Evolutionary conservation across 2,113 vertebrate genomes (phyloP).

Genomic region (Cyphomyrus discorhynchus): DNA sequence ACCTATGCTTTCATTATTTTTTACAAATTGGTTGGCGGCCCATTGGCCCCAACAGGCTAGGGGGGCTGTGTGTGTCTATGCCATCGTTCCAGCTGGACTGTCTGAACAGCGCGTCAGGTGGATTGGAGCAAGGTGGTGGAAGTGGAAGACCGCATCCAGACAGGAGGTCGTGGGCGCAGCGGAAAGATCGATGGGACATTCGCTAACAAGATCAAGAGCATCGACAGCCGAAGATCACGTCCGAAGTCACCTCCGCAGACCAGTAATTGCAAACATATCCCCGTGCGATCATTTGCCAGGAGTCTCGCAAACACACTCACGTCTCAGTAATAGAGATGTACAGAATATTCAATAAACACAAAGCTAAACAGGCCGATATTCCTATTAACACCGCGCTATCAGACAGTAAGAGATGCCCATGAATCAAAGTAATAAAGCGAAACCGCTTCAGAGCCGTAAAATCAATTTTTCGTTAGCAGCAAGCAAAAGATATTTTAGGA

Average conservation of each 20-base stretch:
- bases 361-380: background rate
- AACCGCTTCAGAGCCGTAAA: background rate
- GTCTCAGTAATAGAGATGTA: slow-evolving; percentile 1
- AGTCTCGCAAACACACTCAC: background rate
- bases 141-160: background rate
- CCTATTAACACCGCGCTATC: background rate
- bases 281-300: background rate
- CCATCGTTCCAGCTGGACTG: background rate
- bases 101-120: background rate
- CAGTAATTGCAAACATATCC: slow-evolving; percentile 6
- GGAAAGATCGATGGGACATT: slow-evolving; percentile 6
- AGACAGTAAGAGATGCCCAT: background rate
- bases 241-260: background rate
- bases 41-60: background rate
- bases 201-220: slow-evolving; percentile 16
- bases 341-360: slow-evolving; percentile 14
- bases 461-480: background rate
- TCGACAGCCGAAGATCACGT: slow-evolving; percentile 14
- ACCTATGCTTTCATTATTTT: background rate
- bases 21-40: background rate
- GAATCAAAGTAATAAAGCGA: background rate
- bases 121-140: background rate
- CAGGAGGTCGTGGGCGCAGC: background rate
- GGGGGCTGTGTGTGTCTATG: background rate
- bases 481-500: background rate